phyloP scores from a whole-genome alignment of 2,113 vertebrate genomes.

The Corythaixoides concolor region DNA sequence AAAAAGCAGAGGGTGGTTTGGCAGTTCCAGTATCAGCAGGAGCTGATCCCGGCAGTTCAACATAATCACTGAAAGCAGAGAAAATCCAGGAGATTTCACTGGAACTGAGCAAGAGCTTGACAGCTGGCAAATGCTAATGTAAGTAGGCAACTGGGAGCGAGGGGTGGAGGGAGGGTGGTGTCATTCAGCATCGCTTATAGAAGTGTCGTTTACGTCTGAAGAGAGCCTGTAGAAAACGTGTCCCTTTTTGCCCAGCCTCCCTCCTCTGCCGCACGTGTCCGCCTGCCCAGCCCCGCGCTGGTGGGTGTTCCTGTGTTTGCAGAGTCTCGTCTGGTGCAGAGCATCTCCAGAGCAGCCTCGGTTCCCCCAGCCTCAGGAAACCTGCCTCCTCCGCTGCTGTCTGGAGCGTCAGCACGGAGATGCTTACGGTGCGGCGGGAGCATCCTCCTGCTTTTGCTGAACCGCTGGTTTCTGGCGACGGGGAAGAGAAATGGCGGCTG shows the following conservation, averaged over 20 bases:
- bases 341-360: not conserved
- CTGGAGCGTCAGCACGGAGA: not conserved
- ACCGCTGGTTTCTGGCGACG: not conserved
- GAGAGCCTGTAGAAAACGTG: not conserved
- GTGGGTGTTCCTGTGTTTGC: fast-evolving
- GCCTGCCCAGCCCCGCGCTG: not conserved
- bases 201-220: not conserved
- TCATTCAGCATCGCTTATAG: not conserved
- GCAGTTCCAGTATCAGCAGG: not conserved
- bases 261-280: not conserved
- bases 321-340: not conserved
- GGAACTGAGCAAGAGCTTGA: not conserved
- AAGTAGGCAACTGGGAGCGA: conserved; percentile 20
- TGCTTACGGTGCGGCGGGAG: fast-evolving
- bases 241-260: not conserved
- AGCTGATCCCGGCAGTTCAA: not conserved
- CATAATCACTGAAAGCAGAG: not conserved
- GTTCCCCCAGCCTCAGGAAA: not conserved
- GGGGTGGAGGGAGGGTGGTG: not conserved
- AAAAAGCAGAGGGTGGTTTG: not conserved
- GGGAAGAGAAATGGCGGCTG: not conserved
- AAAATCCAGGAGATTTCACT: conserved; percentile 37
- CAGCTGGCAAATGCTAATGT: conserved; percentile 39
- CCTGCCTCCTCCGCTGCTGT: not conserved
- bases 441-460: not conserved